A percentile compares a stretch with the other conserved stretches of the same genome.
Evolutionary conservation across 2,113 vertebrate genomes (phyloP).

Genomic region (Salvelinus sp.): DNA sequence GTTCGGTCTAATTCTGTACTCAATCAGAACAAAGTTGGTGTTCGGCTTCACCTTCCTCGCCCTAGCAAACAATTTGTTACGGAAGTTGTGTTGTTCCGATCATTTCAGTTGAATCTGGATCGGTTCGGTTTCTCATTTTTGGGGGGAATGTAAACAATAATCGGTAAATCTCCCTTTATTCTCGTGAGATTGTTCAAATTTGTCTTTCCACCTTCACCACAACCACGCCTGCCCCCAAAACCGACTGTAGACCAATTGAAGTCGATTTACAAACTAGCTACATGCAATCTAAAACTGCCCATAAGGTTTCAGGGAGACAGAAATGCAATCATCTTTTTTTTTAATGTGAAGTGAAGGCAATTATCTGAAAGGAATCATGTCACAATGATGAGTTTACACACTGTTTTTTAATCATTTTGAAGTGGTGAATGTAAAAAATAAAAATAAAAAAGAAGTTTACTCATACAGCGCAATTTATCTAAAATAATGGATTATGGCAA

Average conservation of each 20-base stretch:
- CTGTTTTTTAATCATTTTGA: slow-evolving; percentile 31
- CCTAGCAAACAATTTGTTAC: slow-evolving; percentile 41
- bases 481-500: slow-evolving; percentile 45
- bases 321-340: neutral
- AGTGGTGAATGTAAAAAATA: slow-evolving; percentile 33
- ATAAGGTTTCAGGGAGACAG: neutral
- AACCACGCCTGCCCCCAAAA: slow-evolving; percentile 59
- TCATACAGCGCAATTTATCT: slow-evolving; percentile 29
- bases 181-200: slow-evolving; percentile 78
- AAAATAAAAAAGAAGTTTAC: neutral
- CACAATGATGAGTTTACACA: neutral
- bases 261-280: neutral
- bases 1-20: slow-evolving; percentile 50
- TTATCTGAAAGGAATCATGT: neutral
- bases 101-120: slow-evolving; percentile 70
- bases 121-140: slow-evolving; percentile 72
- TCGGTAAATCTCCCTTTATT: slow-evolving; percentile 78
- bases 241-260: neutral
- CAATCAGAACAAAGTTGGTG: slow-evolving; percentile 65
- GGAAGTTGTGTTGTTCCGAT: slow-evolving; percentile 45
- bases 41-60: slow-evolving; percentile 38
- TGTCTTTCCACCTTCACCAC: slow-evolving; percentile 55
- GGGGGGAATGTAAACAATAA: slow-evolving; percentile 82
- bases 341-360: neutral
- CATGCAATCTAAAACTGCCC: neutral